Conservation (phyloP, 2,113 vertebrate species). For the Trematocara unimaculatum region DNA sequence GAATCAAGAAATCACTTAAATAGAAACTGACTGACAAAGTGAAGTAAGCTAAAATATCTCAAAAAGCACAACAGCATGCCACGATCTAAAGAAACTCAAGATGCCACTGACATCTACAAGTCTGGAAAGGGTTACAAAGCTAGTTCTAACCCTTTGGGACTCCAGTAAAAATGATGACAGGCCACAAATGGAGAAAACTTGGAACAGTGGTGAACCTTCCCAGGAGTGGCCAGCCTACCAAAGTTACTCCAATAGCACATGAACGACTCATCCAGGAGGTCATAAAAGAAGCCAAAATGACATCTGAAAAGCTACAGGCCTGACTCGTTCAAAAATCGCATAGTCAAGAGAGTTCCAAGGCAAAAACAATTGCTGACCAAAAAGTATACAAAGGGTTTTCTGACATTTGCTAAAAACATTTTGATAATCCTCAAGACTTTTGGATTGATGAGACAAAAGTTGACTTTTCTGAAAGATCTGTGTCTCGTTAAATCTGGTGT, state of each 20-base stretch:
- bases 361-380: neutral
- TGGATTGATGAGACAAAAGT: neutral
- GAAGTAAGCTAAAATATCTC: neutral
- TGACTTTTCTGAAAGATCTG: neutral
- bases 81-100: rapidly evolving
- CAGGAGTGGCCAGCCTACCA: neutral
- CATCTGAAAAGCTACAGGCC: neutral
- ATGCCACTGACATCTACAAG: neutral
- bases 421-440: neutral
- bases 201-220: neutral
- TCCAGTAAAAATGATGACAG: neutral
- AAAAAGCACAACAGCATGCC: neutral
- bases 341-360: neutral
- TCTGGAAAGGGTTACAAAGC: neutral
- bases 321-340: neutral
- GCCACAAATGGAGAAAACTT: neutral
- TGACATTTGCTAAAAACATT: neutral
- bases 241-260: neutral
- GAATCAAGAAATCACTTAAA: neutral
- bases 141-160: neutral
- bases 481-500: neutral
- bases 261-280: neutral
- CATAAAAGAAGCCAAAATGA: neutral
- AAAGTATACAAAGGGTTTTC: neutral
- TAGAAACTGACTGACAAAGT: neutral